phyloP scores from a whole-genome alignment of 1,140 invertebrate species.

The Lutraria rhynchaena region DNA sequence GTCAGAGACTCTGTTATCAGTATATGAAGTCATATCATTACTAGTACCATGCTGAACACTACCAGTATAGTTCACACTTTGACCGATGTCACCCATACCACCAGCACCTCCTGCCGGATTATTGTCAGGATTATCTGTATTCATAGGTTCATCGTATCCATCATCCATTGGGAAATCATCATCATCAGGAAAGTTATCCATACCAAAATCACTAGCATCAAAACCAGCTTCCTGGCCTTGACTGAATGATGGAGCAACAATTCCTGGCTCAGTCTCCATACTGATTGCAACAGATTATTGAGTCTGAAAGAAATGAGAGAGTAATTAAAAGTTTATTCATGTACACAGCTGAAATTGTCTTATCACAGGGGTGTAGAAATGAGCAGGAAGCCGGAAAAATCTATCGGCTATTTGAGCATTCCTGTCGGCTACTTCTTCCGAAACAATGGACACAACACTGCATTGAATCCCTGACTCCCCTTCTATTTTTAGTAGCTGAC shows the following conservation, averaged over 20 bases:
- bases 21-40: too few species aligned
- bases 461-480: too few species aligned
- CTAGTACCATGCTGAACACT: too few species aligned
- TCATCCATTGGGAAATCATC: constrained; percentile 31
- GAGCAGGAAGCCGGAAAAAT: too few species aligned
- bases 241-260: constrained; percentile 33
- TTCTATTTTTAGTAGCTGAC: too few species aligned
- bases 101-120: neutral
- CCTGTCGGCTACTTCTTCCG: too few species aligned
- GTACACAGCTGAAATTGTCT: neutral
- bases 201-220: constrained; percentile 33
- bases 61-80: too few species aligned
- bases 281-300: neutral
- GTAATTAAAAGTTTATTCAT: neutral
- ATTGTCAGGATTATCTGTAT: neutral
- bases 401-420: too few species aligned
- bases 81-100: neutral
- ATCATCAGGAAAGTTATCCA: constrained; percentile 26
- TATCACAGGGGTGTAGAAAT: neutral
- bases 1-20: too few species aligned
- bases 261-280: constrained; percentile 22
- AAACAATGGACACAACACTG: too few species aligned
- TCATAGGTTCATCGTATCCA: constrained; percentile 18
- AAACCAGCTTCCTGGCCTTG: constrained; percentile 28
- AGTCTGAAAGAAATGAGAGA: neutral